phyloP scores from a whole-genome alignment of 1,140 invertebrate genomes.

The Zaprionus ornatus region DNA sequence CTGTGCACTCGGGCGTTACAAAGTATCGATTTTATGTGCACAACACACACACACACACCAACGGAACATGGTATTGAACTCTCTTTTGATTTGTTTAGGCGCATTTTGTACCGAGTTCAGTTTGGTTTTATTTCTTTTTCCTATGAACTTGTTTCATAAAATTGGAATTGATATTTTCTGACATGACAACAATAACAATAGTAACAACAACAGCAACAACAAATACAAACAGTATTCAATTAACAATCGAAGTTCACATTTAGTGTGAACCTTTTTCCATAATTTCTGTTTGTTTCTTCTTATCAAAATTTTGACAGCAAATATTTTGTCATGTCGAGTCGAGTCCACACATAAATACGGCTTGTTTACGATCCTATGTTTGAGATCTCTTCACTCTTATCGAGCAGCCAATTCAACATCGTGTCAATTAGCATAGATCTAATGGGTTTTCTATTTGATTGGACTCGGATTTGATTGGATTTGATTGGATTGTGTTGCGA shows the following conservation, averaged over 20 bases:
- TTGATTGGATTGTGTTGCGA: not conserved
- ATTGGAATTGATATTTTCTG: conserved; percentile 53
- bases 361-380: not conserved
- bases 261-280: conserved; percentile 21
- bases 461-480: not conserved
- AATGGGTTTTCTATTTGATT: not conserved
- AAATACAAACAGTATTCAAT: conserved; percentile 46
- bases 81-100: conserved; percentile 52
- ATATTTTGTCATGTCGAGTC: not conserved
- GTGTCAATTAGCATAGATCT: conserved; percentile 13
- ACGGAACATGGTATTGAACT: conserved; percentile 20
- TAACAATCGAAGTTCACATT: conserved; percentile 25
- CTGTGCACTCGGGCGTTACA: conserved; percentile 41
- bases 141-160: conserved; percentile 33
- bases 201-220: not conserved
- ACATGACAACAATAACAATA: conserved; percentile 27
- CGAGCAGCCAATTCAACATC: not conserved
- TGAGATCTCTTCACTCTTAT: not conserved
- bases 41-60: conserved; percentile 28
- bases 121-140: conserved; percentile 18
- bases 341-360: not conserved
- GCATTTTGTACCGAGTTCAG: not conserved
- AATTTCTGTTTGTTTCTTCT: conserved; percentile 5
- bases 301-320: conserved; percentile 7
- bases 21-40: conserved; percentile 52